Base-by-base conservation (phyloP, 1,140 invertebrate genomes). In the Ceratosolen fusciceps region DNA sequence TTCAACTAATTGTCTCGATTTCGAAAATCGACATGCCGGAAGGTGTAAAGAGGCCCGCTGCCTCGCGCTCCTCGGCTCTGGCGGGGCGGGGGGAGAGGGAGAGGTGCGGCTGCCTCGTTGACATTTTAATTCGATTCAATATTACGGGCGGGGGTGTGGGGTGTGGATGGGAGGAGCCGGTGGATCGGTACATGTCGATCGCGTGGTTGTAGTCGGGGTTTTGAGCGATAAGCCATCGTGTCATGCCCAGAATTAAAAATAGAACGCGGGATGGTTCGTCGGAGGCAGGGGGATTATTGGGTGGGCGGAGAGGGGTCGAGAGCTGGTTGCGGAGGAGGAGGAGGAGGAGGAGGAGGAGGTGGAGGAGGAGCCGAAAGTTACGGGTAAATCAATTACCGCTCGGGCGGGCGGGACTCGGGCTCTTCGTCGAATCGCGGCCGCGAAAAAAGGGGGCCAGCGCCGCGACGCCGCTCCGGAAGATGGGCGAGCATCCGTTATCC, bases 401-500 rank as follows among this genome's bases (percentile, higher is more conserved):
- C n/a, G 54, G 29, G 14, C 31, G 60, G 21, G 10, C 2, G 5
- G n/a, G 19, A 8, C 1, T 29, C 65, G 58, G 58, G 26, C 29
- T 26, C 10, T 16, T 7, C 7, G 60, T 31, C 21, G 31, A 65
- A 65, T 65, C 60, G 19, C 31, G 16, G 34, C 31, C 60, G 60
- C 31, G 60, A 65, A 65, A 68, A 68, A 68, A 68, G 39, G 37
- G n/a, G 43, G 67, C 67, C 67, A 70, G 2, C 9, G 39, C 67
- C 10, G 39, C 67, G 14, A 5, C 5, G 60, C 4, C 26, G 2
- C 60, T 3, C 39, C 24, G 43, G 76, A 71, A 71, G 70, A 77
- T 60, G 58, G 76, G 24, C 52, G 26, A 72, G 49, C 67, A 72
- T 58, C 76, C 76, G 76, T 60, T 71, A 77, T 77, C 67, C 67